These are phyloP conservation scores for Myodes glareolus DNA, from an alignment of 2,113 vertebrate genomes.

Conservation along the genomic window DNA sequence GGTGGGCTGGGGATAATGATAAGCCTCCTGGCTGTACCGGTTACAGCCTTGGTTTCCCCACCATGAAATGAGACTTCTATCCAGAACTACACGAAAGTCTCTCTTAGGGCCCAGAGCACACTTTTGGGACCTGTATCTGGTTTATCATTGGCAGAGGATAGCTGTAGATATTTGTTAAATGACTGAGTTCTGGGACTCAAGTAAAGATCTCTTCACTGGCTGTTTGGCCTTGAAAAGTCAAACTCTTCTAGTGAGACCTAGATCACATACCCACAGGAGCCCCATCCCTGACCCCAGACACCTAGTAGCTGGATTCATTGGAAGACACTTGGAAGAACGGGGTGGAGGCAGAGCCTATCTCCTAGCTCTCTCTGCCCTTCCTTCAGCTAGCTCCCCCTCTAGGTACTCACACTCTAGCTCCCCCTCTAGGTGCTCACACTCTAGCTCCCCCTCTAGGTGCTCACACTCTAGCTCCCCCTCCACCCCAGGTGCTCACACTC, in stretches of 20 bases:
- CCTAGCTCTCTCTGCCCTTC: background rate
- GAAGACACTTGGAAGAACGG: background rate
- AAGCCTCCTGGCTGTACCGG: no score
- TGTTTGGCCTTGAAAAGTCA: background rate
- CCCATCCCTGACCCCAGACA: background rate
- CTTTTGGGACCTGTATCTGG: background rate
- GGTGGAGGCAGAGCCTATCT: background rate
- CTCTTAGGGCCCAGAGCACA: background rate
- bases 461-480: rapidly evolving
- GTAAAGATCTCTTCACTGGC: background rate
- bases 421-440: no score
- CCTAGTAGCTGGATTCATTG: background rate
- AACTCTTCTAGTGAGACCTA: background rate
- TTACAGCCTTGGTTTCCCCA: background rate
- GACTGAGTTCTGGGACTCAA: background rate
- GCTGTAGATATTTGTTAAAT: background rate
- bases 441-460: no score
- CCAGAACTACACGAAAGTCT: background rate
- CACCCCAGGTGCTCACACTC: rapidly evolving
- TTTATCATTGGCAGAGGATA: background rate
- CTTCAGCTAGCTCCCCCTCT: no score
- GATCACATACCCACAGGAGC: background rate
- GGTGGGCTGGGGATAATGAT: background rate
- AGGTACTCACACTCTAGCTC: rapidly evolving
- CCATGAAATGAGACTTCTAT: background rate